phyloP scores from a whole-genome alignment of 2,797 vertebrate genomes.

The Artibeus lituratus region DNA sequence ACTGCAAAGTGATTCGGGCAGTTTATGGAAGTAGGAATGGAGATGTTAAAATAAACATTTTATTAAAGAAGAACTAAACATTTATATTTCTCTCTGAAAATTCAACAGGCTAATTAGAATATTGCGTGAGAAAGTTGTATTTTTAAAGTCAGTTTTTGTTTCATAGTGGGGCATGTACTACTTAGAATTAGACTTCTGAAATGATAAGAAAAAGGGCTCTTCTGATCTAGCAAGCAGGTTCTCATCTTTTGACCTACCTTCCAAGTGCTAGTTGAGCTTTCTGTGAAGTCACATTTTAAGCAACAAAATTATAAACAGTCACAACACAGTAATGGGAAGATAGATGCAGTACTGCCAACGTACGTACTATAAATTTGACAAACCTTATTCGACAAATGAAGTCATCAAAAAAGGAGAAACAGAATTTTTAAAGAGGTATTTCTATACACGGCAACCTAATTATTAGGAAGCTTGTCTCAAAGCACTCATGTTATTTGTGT shows the following conservation, averaged over 20 bases:
- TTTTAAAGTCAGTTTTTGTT: neutral
- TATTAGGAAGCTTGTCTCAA: neutral
- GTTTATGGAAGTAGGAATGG: neutral
- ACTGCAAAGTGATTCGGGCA: neutral
- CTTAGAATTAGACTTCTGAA: neutral
- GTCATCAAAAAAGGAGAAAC: neutral
- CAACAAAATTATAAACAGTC: neutral
- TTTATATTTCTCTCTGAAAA: neutral
- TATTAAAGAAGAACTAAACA: neutral
- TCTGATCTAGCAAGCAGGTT: neutral
- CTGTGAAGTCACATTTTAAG: neutral
- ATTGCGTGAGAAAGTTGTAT: neutral
- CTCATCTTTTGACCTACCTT: neutral
- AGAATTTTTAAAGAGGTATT: neutral
- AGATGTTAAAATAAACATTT: constrained; percentile 26
- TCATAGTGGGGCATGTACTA: neutral
- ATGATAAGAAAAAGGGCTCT: neutral
- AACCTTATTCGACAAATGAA: constrained; percentile 8
- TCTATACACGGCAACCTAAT: neutral
- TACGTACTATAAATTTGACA: neutral
- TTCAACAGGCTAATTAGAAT: neutral
- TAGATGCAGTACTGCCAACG: neutral
- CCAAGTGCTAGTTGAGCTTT: neutral
- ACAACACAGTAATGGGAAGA: neutral
- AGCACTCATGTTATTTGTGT: neutral